phyloP scores from a whole-genome alignment of 23 tunicate genomes.

The Trididemnum clinides region DNA sequence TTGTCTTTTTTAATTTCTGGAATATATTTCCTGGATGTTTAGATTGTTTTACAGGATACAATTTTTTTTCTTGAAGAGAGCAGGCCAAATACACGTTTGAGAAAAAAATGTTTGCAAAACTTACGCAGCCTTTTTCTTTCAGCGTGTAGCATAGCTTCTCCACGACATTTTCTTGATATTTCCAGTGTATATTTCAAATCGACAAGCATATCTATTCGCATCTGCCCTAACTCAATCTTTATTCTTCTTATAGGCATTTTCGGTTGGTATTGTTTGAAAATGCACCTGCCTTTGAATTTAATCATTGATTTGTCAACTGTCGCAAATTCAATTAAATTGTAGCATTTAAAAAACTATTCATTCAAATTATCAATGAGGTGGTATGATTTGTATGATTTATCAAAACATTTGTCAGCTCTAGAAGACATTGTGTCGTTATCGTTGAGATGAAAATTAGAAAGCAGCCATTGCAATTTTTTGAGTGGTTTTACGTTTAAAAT shows the following conservation, averaged over 20 bases:
- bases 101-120: conserved; percentile 17
- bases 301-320: conserved; percentile 19
- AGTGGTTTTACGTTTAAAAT: not conserved
- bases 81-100: not conserved
- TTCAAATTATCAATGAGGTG: conserved; percentile 2
- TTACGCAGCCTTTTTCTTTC: not conserved
- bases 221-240: conserved; percentile 24
- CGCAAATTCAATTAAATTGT: not conserved
- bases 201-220: not conserved
- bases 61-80: not conserved
- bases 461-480: not conserved
- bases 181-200: not conserved
- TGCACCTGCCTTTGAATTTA: conserved; percentile 22
- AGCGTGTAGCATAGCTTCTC: not conserved
- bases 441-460: too few species aligned
- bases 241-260: conserved; percentile 16
- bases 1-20: conserved; percentile 6
- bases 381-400: too few species aligned
- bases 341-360: not conserved
- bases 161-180: conserved; percentile 6
- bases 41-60: conserved; percentile 9
- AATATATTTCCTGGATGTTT: not conserved
- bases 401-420: too few species aligned
- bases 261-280: conserved; percentile 7
- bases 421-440: too few species aligned